Evolutionary conservation across 2,797 vertebrate species (phyloP), one percentile per base, ranked within the genome.

Genomic region (Martes flavigula): DNA sequence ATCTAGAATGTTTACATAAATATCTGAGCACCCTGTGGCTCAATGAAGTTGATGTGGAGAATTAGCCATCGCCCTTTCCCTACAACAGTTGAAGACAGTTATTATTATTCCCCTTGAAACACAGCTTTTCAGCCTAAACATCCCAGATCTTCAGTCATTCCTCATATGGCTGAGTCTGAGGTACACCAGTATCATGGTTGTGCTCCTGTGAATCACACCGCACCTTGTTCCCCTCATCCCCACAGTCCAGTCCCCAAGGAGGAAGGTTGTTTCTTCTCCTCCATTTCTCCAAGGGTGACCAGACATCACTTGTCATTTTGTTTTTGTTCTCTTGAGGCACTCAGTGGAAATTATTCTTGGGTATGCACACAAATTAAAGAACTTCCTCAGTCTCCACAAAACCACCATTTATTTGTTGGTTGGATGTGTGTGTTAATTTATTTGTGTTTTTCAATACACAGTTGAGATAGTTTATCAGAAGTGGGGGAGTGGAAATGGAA

Each of bases 381-480:
- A 54, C 32, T 18, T 81, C 54, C 11, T 0, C 27, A 81, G 14
- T 13, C 14, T 66, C 27, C 13, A 48, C n/a, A 32, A 94, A 96
- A 7, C 46, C 30, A 30, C 38, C 25, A 1, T 66, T 35, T 78
- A 6, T 48, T 32, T 40, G 27, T 40, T 94, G 25, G 18, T 77
- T 64, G 68, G 30, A 48, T 56, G 43, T 13, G 18, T 43, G n/a
- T 38, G 23, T 66, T 90, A 46, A 64, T 81, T 58, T 85, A 38
- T 82, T 62, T 92, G 81, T 90, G 23, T 43, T 93, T 90, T 43
- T 82, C 27, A 14, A 9, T 7, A 40, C 17, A 54, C 27, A 43
- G 27, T 66, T 73, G 85, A 86, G 38, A 21, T 30, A n/a, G 51
- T 72, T 81, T 85, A 75, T 91, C 77, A 81, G 66, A 54, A 18